Base-by-base conservation (phyloP, 2,797 vertebrate genomes). In the Denticeps clupeoides region DNA sequence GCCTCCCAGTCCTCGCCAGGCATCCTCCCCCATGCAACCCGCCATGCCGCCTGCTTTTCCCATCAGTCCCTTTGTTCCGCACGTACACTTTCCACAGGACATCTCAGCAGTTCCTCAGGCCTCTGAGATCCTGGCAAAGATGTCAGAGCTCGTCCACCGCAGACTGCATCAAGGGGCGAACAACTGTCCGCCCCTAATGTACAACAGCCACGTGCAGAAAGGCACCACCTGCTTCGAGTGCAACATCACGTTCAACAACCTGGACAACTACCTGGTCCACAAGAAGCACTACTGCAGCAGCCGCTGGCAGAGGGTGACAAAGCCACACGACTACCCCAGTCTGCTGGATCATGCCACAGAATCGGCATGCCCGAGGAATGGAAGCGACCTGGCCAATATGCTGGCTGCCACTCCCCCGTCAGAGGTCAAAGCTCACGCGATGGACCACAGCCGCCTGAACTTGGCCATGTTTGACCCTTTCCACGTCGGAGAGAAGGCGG, bases 231-330 rank as follows among this genome's bases (percentile, higher is more conserved):
- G 87, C 65, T 89, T 90, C 48, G 86, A 91, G 70, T 90, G 88
- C 64, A 88, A 87, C 72, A 88, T 90, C 63, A 86, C 84, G 1
- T 91, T 91, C 63, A 85, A 83, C 64, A 90, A 88, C 64, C 60
- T 89, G 63, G 86, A 91, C 69, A 90, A 89, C 67, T 90, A 89
- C 40, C 74, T 89, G 44, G 86, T 89, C 42, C 89, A 91, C 74
- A 91, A 91, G 71, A 88, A 89, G 31, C 87, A 89, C 67, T 90
- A 90, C 32, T 90, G 88, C 66, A 87, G 80, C 59, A 86, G 82
- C 55, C 82, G 85, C 38, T 89, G 87, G 87, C 86, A 87, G 64
- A 85, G 87, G 60, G 77, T 86, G 68, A 71, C 79, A 43, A 88
- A 88, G 68, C 81, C 82, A n/a, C 52, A 58, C 2, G 56, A 60